These are phyloP conservation scores for Ptilodon capucinus DNA, from an alignment of 2,888 invertebrate genomes.

Conservation along the genomic window DNA sequence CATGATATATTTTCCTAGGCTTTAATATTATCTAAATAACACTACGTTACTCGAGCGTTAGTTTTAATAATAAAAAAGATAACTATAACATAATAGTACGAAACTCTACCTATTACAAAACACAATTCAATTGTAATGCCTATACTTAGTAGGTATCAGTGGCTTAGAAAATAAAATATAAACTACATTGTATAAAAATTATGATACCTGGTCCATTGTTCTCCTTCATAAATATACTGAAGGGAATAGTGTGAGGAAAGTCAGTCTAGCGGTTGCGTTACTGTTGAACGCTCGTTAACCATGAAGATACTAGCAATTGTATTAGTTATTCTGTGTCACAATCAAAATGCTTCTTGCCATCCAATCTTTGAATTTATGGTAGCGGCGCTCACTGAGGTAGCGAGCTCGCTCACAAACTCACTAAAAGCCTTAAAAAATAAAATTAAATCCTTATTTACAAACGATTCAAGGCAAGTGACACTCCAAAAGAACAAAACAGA, in stretches of 20 bases:
- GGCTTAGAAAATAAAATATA: slow-evolving; percentile 4
- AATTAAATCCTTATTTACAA: slow-evolving; percentile 22
- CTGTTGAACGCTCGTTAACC: slow-evolving; percentile 11
- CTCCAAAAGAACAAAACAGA: not conserved
- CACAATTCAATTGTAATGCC: slow-evolving; percentile 5
- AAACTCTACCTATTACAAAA: slow-evolving; percentile 2
- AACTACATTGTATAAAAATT: slow-evolving; percentile 14
- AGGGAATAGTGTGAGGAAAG: slow-evolving; percentile 2
- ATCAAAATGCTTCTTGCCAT: slow-evolving; percentile 30
- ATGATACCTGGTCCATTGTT: slow-evolving; percentile 23
- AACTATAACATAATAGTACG: not conserved
- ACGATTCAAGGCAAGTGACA: not conserved
- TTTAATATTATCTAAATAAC: not conserved
- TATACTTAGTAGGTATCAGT: not conserved
- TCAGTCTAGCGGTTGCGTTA: slow-evolving; percentile 12
- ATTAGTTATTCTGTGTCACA: slow-evolving; percentile 22
- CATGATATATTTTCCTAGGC: not conserved
- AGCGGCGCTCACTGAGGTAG: slow-evolving; percentile 35
- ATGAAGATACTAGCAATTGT: slow-evolving; percentile 25
- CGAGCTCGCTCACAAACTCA: slow-evolving; percentile 20
- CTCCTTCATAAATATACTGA: slow-evolving; percentile 19
- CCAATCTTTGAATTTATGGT: slow-evolving; percentile 32
- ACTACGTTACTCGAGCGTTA: not conserved
- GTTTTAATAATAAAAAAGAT: not conserved
- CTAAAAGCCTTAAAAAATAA: slow-evolving; percentile 30